Percentiles rank a stretch among this genome's conserved stretches.
These are phyloP conservation scores for Ommatoiulus sabulosus DNA, from an alignment of 2,888 invertebrate genomes.

Conservation along the genomic window DNA sequence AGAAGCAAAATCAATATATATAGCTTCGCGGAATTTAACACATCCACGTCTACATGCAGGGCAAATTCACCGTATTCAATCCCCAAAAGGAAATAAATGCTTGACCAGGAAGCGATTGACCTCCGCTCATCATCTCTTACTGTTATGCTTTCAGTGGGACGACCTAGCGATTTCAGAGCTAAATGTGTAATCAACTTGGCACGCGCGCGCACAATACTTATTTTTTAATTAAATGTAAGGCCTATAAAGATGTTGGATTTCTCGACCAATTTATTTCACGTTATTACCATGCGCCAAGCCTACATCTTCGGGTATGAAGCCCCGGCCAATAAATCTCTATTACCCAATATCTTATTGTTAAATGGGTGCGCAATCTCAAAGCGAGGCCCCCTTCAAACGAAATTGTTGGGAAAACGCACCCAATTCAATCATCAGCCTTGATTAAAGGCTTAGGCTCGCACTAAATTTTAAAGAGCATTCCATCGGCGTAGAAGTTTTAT, in stretches of 20 bases:
- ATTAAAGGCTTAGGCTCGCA: neutral
- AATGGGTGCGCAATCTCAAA: constrained; percentile 29
- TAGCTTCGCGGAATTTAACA: neutral
- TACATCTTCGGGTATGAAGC: neutral
- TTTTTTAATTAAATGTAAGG: constrained; percentile 9
- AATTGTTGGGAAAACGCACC: neutral
- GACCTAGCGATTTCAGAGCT: neutral
- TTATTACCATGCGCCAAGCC: neutral
- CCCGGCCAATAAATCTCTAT: neutral
- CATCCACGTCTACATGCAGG: too few relatives aligned
- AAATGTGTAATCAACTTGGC: neutral
- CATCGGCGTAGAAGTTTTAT: neutral
- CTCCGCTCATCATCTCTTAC: neutral
- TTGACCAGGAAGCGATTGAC: neutral
- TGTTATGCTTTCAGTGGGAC: neutral
- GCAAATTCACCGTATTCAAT: neutral
- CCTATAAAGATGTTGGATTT: neutral
- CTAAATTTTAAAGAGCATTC: constrained; percentile 16
- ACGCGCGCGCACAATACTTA: neutral
- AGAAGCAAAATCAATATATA: neutral
- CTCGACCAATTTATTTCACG: neutral
- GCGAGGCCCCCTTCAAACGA: neutral
- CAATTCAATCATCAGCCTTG: constrained; percentile 18
- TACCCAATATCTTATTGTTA: neutral
- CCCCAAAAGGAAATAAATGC: neutral